Percentiles rank a stretch among this genome's conserved stretches.
These are phyloP conservation scores for Botia kubotai DNA, from an alignment of 2,797 vertebrate genomes.

Conservation along the genomic window DNA sequence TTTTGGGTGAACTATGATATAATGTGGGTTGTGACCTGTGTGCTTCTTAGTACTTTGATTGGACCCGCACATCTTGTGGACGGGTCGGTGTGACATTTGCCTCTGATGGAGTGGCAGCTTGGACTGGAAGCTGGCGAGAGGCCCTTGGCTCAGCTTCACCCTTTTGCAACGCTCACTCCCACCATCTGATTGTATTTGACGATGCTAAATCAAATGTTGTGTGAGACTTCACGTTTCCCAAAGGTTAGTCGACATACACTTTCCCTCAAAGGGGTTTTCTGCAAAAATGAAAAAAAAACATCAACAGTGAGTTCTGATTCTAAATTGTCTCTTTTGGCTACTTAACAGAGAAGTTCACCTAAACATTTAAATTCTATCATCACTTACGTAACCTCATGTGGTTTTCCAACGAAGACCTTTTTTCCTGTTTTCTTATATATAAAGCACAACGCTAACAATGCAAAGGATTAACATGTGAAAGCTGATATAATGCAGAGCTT, in stretches of 20 bases:
- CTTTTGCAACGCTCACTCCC: slow-evolving; percentile 38
- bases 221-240: slow-evolving; percentile 60
- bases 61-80: background rate
- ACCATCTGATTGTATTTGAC: slow-evolving; percentile 47
- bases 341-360: background rate
- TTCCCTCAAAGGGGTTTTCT: slow-evolving; percentile 59
- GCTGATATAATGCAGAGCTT: too few relatives aligned
- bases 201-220: slow-evolving; percentile 60
- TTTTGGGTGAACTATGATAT: background rate
- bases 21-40: background rate
- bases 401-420: background rate
- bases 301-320: slow-evolving; percentile 66
- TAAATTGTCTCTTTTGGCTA: slow-evolving; percentile 66
- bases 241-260: slow-evolving; percentile 63
- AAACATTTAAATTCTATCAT: background rate
- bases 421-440: too few relatives aligned
- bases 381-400: slow-evolving; percentile 69
- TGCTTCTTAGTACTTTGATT: slow-evolving; percentile 30
- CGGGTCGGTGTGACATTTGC: slow-evolving; percentile 52
- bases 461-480: too few relatives aligned
- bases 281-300: slow-evolving; percentile 45
- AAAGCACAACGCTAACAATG: too few relatives aligned
- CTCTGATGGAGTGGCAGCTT: slow-evolving; percentile 28
- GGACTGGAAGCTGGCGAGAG: slow-evolving; percentile 3
- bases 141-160: slow-evolving; percentile 44